A percentile compares a stretch with the other conserved stretches of the same genome.
Conservation (phyloP, 1,140 invertebrate genomes). For the Lamellibrachia luymesi region DNA sequence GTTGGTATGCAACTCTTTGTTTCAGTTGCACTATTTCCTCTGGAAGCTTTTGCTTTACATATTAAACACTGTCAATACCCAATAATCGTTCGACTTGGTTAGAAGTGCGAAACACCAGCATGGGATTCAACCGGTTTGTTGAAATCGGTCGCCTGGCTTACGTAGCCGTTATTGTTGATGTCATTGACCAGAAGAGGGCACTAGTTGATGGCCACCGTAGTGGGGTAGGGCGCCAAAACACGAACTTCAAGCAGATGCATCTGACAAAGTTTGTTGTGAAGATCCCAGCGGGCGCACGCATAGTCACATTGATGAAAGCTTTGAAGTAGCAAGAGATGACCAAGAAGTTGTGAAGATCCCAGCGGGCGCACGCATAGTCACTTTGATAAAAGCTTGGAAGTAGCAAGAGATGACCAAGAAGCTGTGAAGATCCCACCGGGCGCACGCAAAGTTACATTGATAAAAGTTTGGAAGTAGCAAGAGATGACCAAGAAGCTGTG, state of each 20-base stretch:
- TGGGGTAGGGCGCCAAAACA: background rate
- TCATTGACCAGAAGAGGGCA: background rate
- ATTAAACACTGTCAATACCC: too few relatives aligned
- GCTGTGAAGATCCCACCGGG: background rate
- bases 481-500: background rate
- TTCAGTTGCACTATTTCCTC: too few relatives aligned
- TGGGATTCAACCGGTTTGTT: background rate
- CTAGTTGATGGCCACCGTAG: background rate
- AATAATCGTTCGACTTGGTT: too few relatives aligned
- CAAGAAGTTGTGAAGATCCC: background rate
- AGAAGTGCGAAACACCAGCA: too few relatives aligned
- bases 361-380: background rate
- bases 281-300: background rate
- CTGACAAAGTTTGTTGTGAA: background rate
- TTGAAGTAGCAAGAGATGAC: background rate
- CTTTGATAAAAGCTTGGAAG: background rate
- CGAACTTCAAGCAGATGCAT: background rate
- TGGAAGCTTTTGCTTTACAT: too few relatives aligned
- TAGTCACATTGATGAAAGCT: background rate
- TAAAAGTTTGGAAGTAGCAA: background rate
- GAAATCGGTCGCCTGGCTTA: background rate
- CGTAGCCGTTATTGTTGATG: background rate
- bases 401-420: background rate
- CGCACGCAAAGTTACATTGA: background rate
- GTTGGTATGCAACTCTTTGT: too few relatives aligned